Conservation (phyloP, 2,888 invertebrate species). For the Acrocera orbiculus region DNA sequence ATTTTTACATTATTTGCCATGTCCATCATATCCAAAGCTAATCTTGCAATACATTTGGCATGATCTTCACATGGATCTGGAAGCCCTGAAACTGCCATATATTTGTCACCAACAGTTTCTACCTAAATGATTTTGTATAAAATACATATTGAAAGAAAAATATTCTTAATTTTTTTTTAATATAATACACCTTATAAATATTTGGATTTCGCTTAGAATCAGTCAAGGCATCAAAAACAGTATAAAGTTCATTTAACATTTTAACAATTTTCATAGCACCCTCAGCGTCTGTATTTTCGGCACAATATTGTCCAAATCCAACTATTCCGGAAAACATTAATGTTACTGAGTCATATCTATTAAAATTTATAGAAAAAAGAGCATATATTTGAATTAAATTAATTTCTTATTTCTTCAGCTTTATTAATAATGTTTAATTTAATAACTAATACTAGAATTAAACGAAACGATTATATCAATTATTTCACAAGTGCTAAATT, state of each 20-base stretch:
- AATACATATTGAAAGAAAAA: not conserved
- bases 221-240: slow-evolving; percentile 82
- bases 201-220: slow-evolving; percentile 85
- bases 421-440: no score
- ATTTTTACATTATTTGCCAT: slow-evolving; percentile 71
- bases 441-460: no score
- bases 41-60: slow-evolving; percentile 73
- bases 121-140: slow-evolving; percentile 40
- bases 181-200: slow-evolving; percentile 66
- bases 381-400: no score
- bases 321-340: slow-evolving; percentile 88
- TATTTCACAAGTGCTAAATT: no score
- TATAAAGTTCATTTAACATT: slow-evolving; percentile 84
- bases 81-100: slow-evolving; percentile 92
- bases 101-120: slow-evolving; percentile 94
- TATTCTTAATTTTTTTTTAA: not conserved
- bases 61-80: slow-evolving; percentile 83
- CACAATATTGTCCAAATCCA: slow-evolving; percentile 81
- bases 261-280: slow-evolving; percentile 94
- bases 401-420: no score
- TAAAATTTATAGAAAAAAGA: slow-evolving; percentile 9
- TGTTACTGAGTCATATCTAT: slow-evolving; percentile 76
- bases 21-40: slow-evolving; percentile 93
- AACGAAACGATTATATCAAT: no score
- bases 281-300: slow-evolving; percentile 72